These are phyloP conservation scores for Ciona savignyi DNA, from an alignment of 23 tunicate genomes.

Conservation along the genomic window DNA sequence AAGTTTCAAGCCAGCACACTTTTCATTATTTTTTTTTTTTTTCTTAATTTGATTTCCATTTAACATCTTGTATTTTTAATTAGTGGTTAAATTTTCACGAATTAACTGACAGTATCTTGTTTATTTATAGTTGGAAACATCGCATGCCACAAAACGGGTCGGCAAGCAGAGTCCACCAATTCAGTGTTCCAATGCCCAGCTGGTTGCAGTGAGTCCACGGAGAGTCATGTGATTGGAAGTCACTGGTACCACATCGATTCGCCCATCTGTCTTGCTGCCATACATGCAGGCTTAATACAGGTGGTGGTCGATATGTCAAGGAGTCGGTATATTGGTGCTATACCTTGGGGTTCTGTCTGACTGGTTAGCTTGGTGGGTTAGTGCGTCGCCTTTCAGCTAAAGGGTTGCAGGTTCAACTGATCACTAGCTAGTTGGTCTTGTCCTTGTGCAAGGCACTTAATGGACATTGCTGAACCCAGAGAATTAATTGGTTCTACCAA, in stretches of 20 bases:
- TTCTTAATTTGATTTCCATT: neutral
- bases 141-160: slow-evolving; percentile 40
- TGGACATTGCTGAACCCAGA: no score
- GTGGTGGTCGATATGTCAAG: slow-evolving; percentile 4
- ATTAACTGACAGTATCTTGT: neutral
- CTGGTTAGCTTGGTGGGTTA: no score
- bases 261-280: slow-evolving; percentile 47
- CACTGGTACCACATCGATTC: slow-evolving; percentile 30
- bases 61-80: neutral
- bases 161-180: slow-evolving; percentile 4
- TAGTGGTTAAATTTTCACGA: no score
- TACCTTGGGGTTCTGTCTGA: no score
- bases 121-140: slow-evolving; percentile 15
- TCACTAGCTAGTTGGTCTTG: no score
- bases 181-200: slow-evolving; percentile 29
- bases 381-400: no score
- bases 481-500: no score
- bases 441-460: no score
- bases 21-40: neutral
- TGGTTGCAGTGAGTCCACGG: slow-evolving; percentile 5
- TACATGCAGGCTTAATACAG: slow-evolving; percentile 28
- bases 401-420: no score
- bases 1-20: no score
- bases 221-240: slow-evolving; percentile 18
- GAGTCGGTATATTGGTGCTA: no score